Percentiles rank a stretch among this genome's conserved stretches.
These are phyloP conservation scores for Chesias legatella DNA, from an alignment of 2,888 invertebrate genomes.

Conservation along the genomic window DNA sequence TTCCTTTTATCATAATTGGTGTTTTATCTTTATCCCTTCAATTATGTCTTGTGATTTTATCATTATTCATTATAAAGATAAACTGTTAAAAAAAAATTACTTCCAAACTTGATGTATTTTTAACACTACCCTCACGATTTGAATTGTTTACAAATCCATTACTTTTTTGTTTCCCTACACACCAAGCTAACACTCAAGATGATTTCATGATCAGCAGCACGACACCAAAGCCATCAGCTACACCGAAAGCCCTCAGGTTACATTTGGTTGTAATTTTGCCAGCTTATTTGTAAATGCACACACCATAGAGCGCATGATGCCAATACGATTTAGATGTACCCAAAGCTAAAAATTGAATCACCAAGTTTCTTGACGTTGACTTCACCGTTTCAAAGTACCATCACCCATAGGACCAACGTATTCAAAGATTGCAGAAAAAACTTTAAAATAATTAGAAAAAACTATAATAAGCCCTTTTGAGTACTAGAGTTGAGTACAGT, in stretches of 20 bases:
- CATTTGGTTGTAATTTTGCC: slow-evolving; percentile 45
- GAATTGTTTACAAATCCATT: slow-evolving; percentile 12
- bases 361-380: neutral
- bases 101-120: no score
- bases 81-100: no score
- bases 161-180: slow-evolving; percentile 14
- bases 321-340: neutral
- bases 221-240: slow-evolving; percentile 78
- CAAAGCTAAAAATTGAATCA: neutral
- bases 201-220: slow-evolving; percentile 76
- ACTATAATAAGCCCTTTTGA: no score
- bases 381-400: no score
- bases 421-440: no score
- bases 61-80: no score
- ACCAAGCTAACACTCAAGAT: slow-evolving; percentile 55
- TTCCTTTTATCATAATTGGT: neutral
- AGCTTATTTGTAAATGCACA: slow-evolving; percentile 15
- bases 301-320: slow-evolving; percentile 16
- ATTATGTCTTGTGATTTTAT: no score
- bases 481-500: no score
- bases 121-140: neutral
- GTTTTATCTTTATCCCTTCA: no score
- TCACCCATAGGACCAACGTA: no score
- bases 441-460: no score
- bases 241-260: slow-evolving; percentile 78